Evolutionary conservation across 2,113 vertebrate genomes (phyloP), one percentile per base, ranked within the genome.

Genomic region (Daboia siamensis): DNA sequence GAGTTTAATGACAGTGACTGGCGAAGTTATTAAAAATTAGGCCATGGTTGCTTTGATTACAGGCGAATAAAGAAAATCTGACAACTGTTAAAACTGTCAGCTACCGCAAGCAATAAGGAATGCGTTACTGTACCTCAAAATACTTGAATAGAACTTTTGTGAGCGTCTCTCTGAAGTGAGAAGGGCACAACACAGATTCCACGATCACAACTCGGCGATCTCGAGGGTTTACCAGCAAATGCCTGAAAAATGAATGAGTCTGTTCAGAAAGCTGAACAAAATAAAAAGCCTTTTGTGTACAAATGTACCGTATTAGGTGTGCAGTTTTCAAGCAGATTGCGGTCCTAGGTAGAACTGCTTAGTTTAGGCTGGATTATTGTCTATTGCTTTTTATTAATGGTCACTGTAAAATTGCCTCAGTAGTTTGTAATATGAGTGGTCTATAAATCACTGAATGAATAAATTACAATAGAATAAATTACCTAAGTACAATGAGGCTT

Each of bases 131-230:
- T 33, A 69, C 99, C 99, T 99, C 99, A 98, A 99, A 99, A 95
- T 99, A 99, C 94, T 98, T 99, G 97, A 99, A 99, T 92, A 99
- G 99, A 95, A 99, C 99, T 89, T 98, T 98, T 74, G 99, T 98
- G 93, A 99, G 98, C 0, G 99, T 99, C 95, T 99, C 99, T 95
- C 99, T 98, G 98, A 99, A 99, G 97, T 99, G 98, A 1, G 99
- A 99, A 10, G 99, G 99, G 94, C 99, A 99, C 89, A 99, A 97
- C 64, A 99, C 98, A 0, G 99, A 99, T 94, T 99, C 99, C 29
- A 99, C 98, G 93, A 99, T 97, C 93, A 99, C 99, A 96, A 99
- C 99, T 87, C 99, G 98, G 87, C 99, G 97, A 97, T 99, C 99
- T 95, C 99, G 98, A 93, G 99, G 99, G 94, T 99, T 99, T 97